Evolutionary conservation across 1,140 invertebrate genomes (phyloP).

Genomic region (Drosophila sturtevanti): DNA sequence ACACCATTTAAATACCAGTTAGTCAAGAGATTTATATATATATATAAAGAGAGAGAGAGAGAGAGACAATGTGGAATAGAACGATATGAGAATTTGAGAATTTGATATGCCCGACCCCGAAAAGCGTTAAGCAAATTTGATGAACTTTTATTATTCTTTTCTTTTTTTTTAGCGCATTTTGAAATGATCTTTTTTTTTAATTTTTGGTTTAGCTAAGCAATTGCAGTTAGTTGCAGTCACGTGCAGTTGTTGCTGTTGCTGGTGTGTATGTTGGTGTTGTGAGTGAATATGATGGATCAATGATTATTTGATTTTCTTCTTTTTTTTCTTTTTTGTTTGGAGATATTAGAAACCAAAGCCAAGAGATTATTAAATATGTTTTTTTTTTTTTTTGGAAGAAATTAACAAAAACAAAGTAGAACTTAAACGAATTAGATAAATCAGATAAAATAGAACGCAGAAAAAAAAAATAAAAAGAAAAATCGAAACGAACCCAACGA

Average conservation of each 20-base stretch:
- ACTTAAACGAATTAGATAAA: constrained; percentile 13
- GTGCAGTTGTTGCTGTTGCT: constrained; percentile 30
- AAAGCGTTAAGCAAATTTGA: constrained; percentile 8
- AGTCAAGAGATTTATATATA: constrained; percentile 17
- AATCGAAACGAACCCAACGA: constrained; percentile 78
- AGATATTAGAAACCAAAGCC: constrained; percentile 28
- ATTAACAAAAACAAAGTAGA: constrained; percentile 31
- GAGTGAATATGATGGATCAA: constrained; percentile 14
- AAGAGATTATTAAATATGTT: constrained; percentile 18
- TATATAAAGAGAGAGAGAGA: background rate
- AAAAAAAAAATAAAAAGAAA: constrained; percentile 42
- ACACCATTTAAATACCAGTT: constrained; percentile 60
- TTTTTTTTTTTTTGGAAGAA: constrained; percentile 7
- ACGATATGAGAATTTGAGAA: constrained; percentile 2
- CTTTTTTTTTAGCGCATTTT: background rate
- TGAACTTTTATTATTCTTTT: background rate
- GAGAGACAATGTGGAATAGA: too few species aligned
- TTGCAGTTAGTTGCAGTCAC: constrained; percentile 43
- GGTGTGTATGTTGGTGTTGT: constrained; percentile 12
- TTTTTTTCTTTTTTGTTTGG: too few species aligned
- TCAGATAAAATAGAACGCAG: constrained; percentile 39
- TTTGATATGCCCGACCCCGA: constrained; percentile 2
- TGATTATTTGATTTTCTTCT: background rate
- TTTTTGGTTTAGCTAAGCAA: constrained; percentile 22
- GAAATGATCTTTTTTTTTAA: background rate